Base-by-base conservation (phyloP, 1,140 invertebrate genomes). In the Atta cephalotes region DNA sequence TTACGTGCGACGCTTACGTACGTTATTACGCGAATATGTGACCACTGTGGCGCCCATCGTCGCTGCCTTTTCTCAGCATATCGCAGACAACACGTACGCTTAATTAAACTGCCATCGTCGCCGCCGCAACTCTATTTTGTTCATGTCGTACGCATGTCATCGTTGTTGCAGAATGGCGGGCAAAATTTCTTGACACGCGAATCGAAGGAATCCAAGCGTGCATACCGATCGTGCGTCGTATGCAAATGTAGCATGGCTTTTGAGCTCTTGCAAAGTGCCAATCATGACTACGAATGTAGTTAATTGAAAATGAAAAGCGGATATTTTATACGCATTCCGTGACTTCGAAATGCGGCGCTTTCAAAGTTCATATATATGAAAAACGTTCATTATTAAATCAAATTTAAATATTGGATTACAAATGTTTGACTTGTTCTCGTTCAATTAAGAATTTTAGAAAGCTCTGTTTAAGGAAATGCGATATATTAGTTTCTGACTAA, bases 1-100 rank as follows among this genome's bases (percentile, higher is more conserved):
- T 87, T 92, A 92, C 92, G 92, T 92, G 92, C 91, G 82, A 62
- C 86, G 92, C 91, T 92, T 92, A 91, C 91, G 65, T 91, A 87
- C 89, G 88, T 91, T 90, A 92, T 91, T 90, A 82, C 88, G 77
- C 25, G 87, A 89, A 84, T 87, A 89, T 88, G 86, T 87, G 87
- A 65, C 70, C 62, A 60, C 65, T 28, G 70, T 63, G 68, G 78
- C 28, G 45, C 56, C 51, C 71, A 45, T 74, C 86, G 56, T 58
- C n/a, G 51, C 45, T 39, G 76, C 80, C 82, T 87, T 91, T 89
- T 82, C 87, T 82, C 85, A 25, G 18, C 45, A 56, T 65, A 60
- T 56, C 76, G 56, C 60, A 70, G 58, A 56, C 86, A 76, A 82
- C 80, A 85, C 89, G 88, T 88, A 77, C 82, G 60, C 88, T 91